Evolutionary conservation across 2,113 vertebrate genomes (phyloP), one percentile per base, ranked within the genome.

Genomic region (Aythya baeri): DNA sequence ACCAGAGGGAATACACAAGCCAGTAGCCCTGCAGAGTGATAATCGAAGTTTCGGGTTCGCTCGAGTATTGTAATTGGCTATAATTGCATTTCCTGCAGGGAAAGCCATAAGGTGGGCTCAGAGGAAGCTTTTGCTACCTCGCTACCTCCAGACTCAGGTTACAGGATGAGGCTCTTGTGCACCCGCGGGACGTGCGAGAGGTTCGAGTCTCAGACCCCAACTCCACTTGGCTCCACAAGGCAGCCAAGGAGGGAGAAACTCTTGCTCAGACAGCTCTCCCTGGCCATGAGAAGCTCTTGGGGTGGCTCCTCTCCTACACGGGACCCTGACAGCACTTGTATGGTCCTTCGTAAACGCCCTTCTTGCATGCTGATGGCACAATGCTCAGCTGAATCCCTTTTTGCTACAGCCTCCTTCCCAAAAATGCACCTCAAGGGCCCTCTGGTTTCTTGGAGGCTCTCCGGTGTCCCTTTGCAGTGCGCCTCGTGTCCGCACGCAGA

Each of bases 111-210:
- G 72, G 31, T 52, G 52, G 68, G 70, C 55, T 58, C 63, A 4
- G 63, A 79, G 63, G 36, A 80, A 92, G 43, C n/a, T 77, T 88
- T 74, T 84, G 36, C 88, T 88, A 46, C 68, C 59, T 92, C 67
- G 31, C 27, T 43, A 83, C 27, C 22, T 92, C 36, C 50, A 86
- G 67, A 66, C 31, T 86, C 55, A n/a, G 72, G 59, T 73, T 86
- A 74, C 68, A 66, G 50, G 41, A 44, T 41, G 50, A 83, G 16
- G 23, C 31, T 66, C 49, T 62, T 73, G 17, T 2, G 1, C 1
- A 2, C 36, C 73, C 3, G 3, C 0, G 0, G 29, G 25, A 74
- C 0, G 0, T 12, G 17, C 11, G 18, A 59, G 36, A 70, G 25
- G 12, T 46, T 77, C 46, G 36, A 81, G 41, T 32, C 58, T 85